Evolutionary conservation across 2,888 invertebrate species (phyloP), one percentile per base, ranked within the genome.

Genomic region (Coleophora deauratella): DNA sequence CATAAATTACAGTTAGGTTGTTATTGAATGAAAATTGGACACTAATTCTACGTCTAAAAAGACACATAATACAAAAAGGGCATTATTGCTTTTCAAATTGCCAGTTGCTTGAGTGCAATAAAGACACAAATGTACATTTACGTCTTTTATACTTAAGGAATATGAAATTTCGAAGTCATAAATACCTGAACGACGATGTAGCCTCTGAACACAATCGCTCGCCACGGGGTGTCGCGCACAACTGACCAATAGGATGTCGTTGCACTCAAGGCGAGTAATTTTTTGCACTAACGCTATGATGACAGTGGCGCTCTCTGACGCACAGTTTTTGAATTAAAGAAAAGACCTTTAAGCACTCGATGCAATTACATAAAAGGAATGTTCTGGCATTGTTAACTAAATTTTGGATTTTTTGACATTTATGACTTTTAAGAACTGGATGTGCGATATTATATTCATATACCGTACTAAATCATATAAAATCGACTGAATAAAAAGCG

Each of bases 171-270:
- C 14, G 28, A 30, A 40, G 43, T 40, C 43, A 43, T 43, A 43
- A 33, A 40, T 44, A 41, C 44, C 44, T 41, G 28, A 27, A 37
- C 37, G 44, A 27, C 44, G 44, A 40, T 44, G 44, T 44, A 41
- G 35, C 40, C 35, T 38, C 38, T 32, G 10, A 31, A 41, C 37
- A 44, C 35, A 35, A 37, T 27, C 38, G 40, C 40, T 31, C 44
- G 33, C 10, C 2, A 12, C 13, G 44, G 33, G 36, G 36, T 38
- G n/a, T 35, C 41, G 38, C 44, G 41, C 38, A 38, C 36, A 44
- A 41, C 38, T 41, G 44, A 32, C 35, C 32, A 31, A 41, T 41
- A 9, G 13, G 35, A 30, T 33, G 40, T 40, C 32, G 33, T 38
- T 32, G 33, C 38, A 28, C 28, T 28, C 28, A 28, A 10, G 28